These are phyloP conservation scores for Embidobia sp. DNA, from an alignment of 2,888 invertebrate genomes.

Conservation along the genomic window DNA sequence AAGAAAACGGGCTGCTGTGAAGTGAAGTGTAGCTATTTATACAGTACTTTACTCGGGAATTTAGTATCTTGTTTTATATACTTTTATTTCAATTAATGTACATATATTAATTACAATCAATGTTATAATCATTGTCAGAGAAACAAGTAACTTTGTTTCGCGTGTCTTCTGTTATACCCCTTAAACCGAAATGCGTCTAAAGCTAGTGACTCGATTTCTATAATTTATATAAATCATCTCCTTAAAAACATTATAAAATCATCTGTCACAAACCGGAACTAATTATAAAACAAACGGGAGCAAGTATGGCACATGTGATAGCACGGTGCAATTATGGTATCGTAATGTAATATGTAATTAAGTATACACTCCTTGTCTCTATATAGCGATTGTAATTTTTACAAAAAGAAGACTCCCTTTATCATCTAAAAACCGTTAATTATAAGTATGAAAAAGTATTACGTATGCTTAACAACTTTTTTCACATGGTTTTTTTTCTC, in stretches of 20 bases:
- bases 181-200: conserved; percentile 39
- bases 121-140: conserved; percentile 34
- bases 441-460: conserved; percentile 56
- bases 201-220: conserved; percentile 16
- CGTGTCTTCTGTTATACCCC: neutral
- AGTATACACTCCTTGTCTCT: conserved; percentile 41
- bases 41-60: conserved; percentile 34
- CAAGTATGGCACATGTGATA: conserved; percentile 57
- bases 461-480: conserved; percentile 59
- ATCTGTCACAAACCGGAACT: conserved; percentile 19
- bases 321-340: conserved; percentile 54
- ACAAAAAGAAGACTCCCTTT: conserved; percentile 56
- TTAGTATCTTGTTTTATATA: conserved; percentile 60
- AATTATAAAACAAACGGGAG: conserved; percentile 33
- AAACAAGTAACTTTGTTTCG: conserved; percentile 7
- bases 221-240: conserved; percentile 22
- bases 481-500: conserved; percentile 24
- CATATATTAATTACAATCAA: conserved; percentile 60
- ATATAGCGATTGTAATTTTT: conserved; percentile 52
- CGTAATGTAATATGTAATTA: conserved; percentile 30
- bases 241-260: conserved; percentile 40
- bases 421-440: conserved; percentile 41
- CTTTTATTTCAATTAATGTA: conserved; percentile 63
- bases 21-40: conserved; percentile 50
- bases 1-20: conserved; percentile 38